These are phyloP conservation scores for Spilogale gracilis DNA, from an alignment of 2,113 vertebrate species.

Conservation along the genomic window DNA sequence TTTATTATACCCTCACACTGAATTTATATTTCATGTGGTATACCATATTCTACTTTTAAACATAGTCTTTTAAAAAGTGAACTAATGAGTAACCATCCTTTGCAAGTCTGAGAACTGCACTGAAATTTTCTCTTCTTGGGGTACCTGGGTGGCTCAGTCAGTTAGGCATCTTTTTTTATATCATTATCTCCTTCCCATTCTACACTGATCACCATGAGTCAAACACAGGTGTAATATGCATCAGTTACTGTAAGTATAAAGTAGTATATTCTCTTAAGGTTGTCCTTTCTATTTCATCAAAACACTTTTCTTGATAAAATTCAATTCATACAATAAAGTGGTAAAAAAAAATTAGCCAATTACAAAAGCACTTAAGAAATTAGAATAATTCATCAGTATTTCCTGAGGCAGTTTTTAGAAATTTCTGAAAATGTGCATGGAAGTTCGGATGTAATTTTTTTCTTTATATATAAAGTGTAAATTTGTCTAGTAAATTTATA, in stretches of 20 bases:
- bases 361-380: constrained; percentile 3
- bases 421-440: constrained; percentile 8
- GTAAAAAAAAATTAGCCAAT: neutral
- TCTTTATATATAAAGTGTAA: neutral
- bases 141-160: neutral
- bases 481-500: neutral
- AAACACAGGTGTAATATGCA: neutral
- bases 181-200: neutral
- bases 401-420: neutral
- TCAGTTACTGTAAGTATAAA: neutral
- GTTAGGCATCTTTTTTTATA: neutral
- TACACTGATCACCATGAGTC: neutral
- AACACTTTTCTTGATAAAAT: neutral
- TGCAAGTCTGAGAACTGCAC: neutral
- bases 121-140: neutral
- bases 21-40: neutral
- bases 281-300: neutral
- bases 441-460: neutral
- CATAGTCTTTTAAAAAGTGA: neutral
- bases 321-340: neutral
- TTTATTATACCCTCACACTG: neutral
- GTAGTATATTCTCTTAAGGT: neutral
- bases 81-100: neutral
- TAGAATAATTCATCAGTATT: constrained; percentile 16
- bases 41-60: neutral